Percentiles rank a stretch among this genome's conserved stretches.
Conservation (phyloP, 2,113 vertebrate species). For the Chloropsis hardwickii region DNA sequence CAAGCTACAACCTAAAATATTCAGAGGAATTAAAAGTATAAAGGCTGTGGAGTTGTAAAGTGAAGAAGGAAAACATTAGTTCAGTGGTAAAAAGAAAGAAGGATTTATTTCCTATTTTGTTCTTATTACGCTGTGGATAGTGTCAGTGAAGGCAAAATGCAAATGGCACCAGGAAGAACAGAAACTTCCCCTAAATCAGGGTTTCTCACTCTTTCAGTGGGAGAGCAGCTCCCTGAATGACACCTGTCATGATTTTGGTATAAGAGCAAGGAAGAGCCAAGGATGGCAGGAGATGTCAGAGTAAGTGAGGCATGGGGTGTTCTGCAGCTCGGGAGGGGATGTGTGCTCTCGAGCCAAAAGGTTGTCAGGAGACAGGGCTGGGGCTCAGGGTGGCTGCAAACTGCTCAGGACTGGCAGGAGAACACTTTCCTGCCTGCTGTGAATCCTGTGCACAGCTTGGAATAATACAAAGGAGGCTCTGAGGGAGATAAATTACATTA, state of each 20-base stretch:
- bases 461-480: background rate
- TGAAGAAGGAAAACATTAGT: background rate
- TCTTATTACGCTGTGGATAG: background rate
- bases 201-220: background rate
- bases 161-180: background rate
- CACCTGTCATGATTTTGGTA: background rate
- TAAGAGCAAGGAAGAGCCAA: background rate
- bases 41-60: background rate
- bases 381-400: fast-evolving
- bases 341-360: background rate
- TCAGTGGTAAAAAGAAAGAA: background rate
- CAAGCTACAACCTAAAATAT: background rate
- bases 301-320: fast-evolving
- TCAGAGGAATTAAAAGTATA: background rate
- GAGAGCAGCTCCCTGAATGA: background rate
- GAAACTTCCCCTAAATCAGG: background rate
- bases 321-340: background rate
- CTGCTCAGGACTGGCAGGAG: background rate
- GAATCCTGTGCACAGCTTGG: background rate
- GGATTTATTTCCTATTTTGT: background rate
- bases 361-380: background rate
- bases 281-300: background rate
- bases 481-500: background rate
- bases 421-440: background rate
- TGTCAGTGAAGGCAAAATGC: background rate